Evolutionary conservation across 2,888 invertebrate species (phyloP).

Genomic region (Idaea straminata): DNA sequence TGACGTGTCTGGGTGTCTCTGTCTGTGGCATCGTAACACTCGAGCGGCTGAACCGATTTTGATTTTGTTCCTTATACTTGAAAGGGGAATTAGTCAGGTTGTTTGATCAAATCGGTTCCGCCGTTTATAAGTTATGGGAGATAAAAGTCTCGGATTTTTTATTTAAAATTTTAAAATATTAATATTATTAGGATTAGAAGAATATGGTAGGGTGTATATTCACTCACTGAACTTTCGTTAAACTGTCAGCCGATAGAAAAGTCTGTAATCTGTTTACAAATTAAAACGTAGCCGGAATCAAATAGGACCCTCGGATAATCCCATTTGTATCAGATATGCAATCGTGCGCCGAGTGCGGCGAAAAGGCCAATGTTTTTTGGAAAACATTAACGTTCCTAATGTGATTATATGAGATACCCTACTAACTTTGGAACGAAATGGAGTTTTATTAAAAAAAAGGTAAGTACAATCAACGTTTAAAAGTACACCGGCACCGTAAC

Average conservation of each 20-base stretch:
- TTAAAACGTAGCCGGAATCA: background rate
- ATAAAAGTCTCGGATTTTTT: too few species aligned
- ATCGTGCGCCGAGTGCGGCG: background rate
- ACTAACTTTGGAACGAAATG: background rate
- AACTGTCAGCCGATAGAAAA: background rate
- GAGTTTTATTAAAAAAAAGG: background rate
- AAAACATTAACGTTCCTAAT: background rate
- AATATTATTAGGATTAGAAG: too few species aligned
- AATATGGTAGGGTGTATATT: too few species aligned
- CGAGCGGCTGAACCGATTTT: too few species aligned
- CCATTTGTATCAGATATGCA: background rate
- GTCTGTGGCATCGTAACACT: too few species aligned
- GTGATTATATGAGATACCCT: background rate
- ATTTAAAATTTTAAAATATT: too few species aligned
- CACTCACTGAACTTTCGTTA: background rate
- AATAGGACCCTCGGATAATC: background rate
- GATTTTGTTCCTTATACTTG: too few species aligned
- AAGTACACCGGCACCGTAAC: too few species aligned
- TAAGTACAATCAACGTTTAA: background rate
- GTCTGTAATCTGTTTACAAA: background rate
- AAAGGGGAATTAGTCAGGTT: too few species aligned
- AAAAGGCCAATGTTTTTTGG: background rate
- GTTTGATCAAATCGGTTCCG: too few species aligned
- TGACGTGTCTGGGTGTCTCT: too few species aligned
- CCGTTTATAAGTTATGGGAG: too few species aligned